A percentile compares a stretch with the other conserved stretches of the same genome.
Conservation (phyloP, 2,888 invertebrate genomes). For the Proisotoma minuta region DNA sequence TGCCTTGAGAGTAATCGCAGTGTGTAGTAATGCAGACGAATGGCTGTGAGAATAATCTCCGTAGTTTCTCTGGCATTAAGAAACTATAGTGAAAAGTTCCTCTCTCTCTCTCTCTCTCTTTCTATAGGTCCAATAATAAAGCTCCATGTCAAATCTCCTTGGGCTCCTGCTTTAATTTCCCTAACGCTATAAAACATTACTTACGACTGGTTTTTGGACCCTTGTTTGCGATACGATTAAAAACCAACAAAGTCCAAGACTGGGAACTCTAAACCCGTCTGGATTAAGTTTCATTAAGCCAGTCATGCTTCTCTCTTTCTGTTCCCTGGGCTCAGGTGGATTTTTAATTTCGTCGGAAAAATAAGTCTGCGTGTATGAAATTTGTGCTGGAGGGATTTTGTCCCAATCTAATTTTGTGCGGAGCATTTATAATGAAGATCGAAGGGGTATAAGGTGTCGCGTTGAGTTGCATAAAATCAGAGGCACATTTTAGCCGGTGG, state of each 20-base stretch:
- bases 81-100: neutral
- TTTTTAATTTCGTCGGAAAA: neutral
- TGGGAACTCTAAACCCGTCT: neutral
- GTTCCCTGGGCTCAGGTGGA: neutral
- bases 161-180: conserved; percentile 14
- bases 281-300: neutral
- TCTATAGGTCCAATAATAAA: conserved; percentile 6
- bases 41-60: neutral
- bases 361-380: conserved; percentile 1
- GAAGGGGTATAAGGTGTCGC: neutral
- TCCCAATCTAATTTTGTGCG: neutral
- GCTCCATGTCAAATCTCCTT: conserved; percentile 13
- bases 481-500: neutral
- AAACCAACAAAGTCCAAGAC: neutral
- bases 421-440: neutral
- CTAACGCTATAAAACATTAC: conserved; percentile 9
- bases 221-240: neutral
- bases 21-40: conserved; percentile 5
- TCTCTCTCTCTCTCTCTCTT: neutral
- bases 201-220: neutral
- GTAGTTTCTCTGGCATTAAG: neutral
- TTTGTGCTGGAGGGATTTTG: neutral
- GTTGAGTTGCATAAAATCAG: neutral
- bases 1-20: neutral
- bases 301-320: neutral